A percentile compares a stretch with the other conserved stretches of the same genome.
Conservation (phyloP, 2,113 vertebrate genomes). For the Proterorhinus semilunaris region DNA sequence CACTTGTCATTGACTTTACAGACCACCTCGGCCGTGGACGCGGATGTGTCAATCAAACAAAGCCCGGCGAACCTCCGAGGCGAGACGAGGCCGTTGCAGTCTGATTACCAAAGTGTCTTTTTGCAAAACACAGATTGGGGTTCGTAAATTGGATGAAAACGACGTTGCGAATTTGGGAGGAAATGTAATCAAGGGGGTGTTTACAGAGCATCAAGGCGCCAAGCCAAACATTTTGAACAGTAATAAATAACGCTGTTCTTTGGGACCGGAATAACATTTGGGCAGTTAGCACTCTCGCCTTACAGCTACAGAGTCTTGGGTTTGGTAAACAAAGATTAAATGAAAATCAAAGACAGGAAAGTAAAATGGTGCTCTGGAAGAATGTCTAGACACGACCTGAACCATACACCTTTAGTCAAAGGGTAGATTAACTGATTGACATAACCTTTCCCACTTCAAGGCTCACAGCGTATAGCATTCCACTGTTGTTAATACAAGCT, state of each 20-base stretch:
- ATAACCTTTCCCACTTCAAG: no score
- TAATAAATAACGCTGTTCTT: neutral
- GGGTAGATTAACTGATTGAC: no score
- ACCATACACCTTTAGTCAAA: no score
- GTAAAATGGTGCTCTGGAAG: no score
- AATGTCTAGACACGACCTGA: no score
- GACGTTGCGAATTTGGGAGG: neutral
- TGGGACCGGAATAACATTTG: neutral
- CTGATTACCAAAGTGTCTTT: slow-evolving; percentile 16
- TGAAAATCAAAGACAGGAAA: no score
- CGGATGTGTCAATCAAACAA: slow-evolving; percentile 41
- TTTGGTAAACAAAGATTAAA: no score
- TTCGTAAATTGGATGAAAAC: neutral
- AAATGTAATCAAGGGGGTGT: neutral
- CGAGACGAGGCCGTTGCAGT: slow-evolving; percentile 25
- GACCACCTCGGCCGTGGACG: slow-evolving; percentile 30
- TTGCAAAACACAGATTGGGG: neutral
- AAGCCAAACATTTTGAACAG: neutral
- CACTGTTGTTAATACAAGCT: no score
- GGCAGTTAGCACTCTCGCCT: no score
- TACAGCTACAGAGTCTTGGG: no score
- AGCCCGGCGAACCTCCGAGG: slow-evolving; percentile 17
- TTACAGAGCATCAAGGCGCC: neutral
- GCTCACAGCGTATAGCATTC: no score
- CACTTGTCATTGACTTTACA: slow-evolving; percentile 56